These are phyloP conservation scores for Porites lobata DNA, from an alignment of 92 coral and sea anemone genomes.

Conservation along the genomic window DNA sequence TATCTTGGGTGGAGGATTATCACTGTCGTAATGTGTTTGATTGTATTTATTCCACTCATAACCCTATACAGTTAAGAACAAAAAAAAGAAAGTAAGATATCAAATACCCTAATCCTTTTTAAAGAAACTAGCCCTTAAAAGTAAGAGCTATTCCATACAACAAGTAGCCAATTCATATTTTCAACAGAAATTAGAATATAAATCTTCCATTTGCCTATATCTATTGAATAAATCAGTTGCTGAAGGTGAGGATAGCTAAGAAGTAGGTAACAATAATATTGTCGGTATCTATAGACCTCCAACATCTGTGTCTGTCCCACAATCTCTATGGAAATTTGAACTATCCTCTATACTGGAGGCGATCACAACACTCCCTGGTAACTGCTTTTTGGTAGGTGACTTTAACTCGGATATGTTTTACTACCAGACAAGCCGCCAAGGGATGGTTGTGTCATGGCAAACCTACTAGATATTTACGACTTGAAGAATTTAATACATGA, in stretches of 20 bases:
- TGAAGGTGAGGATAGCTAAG: too few relatives aligned
- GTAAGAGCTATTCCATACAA: too few relatives aligned
- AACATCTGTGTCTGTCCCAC: constrained; percentile 3
- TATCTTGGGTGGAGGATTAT: constrained; percentile 98
- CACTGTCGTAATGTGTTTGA: constrained; percentile 98
- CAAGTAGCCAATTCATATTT: too few relatives aligned
- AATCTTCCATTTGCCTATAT: too few relatives aligned
- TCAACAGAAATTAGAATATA: too few relatives aligned
- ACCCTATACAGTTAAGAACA: constrained; percentile 65
- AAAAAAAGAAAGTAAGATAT: background rate
- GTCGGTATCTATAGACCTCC: background rate
- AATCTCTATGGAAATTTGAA: constrained; percentile 17
- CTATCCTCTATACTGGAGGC: constrained; percentile 28
- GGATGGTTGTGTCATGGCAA: constrained; percentile 47
- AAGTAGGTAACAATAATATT: too few relatives aligned
- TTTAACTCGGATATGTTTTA: constrained; percentile 38
- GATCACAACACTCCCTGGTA: constrained; percentile 3
- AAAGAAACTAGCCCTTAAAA: too few relatives aligned
- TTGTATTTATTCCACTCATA: constrained; percentile 99
- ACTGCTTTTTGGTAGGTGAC: constrained; percentile 45
- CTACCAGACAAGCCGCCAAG: constrained; percentile 59
- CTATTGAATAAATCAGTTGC: too few relatives aligned
- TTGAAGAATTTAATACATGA: constrained; percentile 30
- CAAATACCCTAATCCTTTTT: background rate
- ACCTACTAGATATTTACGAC: constrained; percentile 53